Evolutionary conservation across 2,797 vertebrate genomes (phyloP), one percentile per base, ranked within the genome.

Genomic region (Sebastes oblongus): DNA sequence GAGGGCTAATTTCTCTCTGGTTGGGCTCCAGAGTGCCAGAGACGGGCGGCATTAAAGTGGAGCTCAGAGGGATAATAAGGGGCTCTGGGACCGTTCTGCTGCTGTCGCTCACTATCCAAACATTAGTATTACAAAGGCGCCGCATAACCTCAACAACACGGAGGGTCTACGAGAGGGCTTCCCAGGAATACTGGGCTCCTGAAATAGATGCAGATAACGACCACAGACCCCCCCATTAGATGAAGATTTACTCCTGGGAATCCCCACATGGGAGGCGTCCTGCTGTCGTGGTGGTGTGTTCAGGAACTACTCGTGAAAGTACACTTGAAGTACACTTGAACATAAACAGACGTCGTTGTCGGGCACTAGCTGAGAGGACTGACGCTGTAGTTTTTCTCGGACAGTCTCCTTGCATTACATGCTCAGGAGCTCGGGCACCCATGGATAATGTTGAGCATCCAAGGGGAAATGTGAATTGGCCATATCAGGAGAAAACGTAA

Each of bases 1-100:
- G 32, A 68, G 71, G 74, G 76, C 88, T 89, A 86, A 88, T 83
- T 79, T 73, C 71, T 73, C 72, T 86, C 70, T 86, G 82, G 77
- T 82, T 12, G 64, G 65, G 72, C 20, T 74, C 67, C 60, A 78
- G 80, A 69, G 81, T 77, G 59, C 74, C 61, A 55, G 27, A 75
- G 69, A 72, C 59, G 24, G 60, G 34, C 50, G 2, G 81, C 77
- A 73, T 88, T 89, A 81, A 67, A 75, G 74, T 61, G 73, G 76
- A 82, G 82, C 86, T 86, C 84, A 74, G 64, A 80, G 79, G 66
- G 77, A 83, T 86, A 83, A 82, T 68, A 82, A 81, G 64, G 39
- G 69, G 76, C 29, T 79, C 66, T 73, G 83, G 78, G 83, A 78
- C 78, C 59, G 13, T 65, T 75, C 81, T 87, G 66, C 66, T 67